Evolutionary conservation across 2,888 invertebrate genomes (phyloP).

Genomic region (Hydraecia micacea): DNA sequence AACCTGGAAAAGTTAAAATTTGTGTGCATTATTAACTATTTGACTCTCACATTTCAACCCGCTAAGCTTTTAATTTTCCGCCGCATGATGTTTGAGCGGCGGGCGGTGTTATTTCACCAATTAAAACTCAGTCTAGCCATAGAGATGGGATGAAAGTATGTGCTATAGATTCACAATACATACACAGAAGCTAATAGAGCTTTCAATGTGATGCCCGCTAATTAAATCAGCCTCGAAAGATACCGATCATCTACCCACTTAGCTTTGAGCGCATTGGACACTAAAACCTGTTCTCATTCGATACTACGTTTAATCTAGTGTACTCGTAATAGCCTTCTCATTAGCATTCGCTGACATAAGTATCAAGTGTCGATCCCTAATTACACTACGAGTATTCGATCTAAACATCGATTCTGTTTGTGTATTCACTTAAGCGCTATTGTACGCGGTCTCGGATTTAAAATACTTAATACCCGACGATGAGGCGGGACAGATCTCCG

Average conservation of each 20-base stretch:
- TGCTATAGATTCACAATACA: conserved; percentile 16
- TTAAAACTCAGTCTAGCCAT: conserved; percentile 40
- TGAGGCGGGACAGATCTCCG: conserved; percentile 19
- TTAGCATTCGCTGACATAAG: conserved; percentile 28
- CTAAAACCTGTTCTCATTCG: conserved; percentile 9
- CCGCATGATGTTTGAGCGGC: not conserved
- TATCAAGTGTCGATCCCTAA: conserved; percentile 11
- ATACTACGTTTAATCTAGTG: conserved; percentile 12
- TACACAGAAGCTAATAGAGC: conserved; percentile 28
- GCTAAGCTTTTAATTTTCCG: not conserved
- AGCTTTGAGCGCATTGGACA: conserved; percentile 20
- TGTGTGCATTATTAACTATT: conserved; percentile 7
- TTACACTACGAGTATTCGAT: conserved; percentile 19
- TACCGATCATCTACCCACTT: conserved; percentile 50
- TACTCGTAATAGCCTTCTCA: conserved; percentile 29
- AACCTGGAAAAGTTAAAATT: not conserved
- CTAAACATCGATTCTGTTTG: conserved; percentile 15
- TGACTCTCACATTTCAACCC: not conserved
- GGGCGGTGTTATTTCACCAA: conserved; percentile 32
- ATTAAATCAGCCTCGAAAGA: conserved; percentile 51
- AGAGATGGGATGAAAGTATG: conserved; percentile 27
- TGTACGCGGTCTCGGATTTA: conserved; percentile 22
- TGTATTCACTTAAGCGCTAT: conserved; percentile 10
- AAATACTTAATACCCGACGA: conserved; percentile 39
- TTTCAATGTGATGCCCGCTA: conserved; percentile 36